Conservation (phyloP, 2,797 vertebrate species). For the Diceros bicornis region DNA sequence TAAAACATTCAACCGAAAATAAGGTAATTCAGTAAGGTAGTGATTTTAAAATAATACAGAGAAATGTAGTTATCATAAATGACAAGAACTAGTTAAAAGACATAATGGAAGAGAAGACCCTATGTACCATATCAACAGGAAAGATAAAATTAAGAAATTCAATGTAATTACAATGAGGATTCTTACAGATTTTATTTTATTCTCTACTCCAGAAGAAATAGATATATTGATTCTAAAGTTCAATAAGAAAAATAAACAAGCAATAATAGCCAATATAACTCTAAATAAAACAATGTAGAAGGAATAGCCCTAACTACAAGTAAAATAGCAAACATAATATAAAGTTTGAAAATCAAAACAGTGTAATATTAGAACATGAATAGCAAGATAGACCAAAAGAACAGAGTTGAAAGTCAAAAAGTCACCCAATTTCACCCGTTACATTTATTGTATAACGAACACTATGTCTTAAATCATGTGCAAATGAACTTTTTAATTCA, state of each 20-base stretch:
- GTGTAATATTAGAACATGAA: neutral
- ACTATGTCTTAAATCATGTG: neutral
- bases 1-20: neutral
- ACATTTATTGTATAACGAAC: neutral
- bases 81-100: neutral
- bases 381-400: neutral
- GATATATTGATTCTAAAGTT: neutral
- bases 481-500: neutral
- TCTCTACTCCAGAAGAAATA: neutral
- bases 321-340: neutral
- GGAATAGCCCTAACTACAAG: neutral
- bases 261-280: neutral
- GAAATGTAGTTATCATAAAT: neutral
- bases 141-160: neutral
- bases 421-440: neutral
- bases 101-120: neutral
- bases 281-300: neutral
- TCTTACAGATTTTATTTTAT: neutral
- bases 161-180: neutral
- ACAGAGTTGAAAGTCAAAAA: neutral
- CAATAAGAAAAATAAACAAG: neutral
- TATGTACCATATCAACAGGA: neutral
- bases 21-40: neutral
- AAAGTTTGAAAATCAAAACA: neutral
- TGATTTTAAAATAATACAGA: neutral